phyloP scores from a whole-genome alignment of 35 echinoderm and acorn worm genomes.

The Lytechinus variegatus region DNA sequence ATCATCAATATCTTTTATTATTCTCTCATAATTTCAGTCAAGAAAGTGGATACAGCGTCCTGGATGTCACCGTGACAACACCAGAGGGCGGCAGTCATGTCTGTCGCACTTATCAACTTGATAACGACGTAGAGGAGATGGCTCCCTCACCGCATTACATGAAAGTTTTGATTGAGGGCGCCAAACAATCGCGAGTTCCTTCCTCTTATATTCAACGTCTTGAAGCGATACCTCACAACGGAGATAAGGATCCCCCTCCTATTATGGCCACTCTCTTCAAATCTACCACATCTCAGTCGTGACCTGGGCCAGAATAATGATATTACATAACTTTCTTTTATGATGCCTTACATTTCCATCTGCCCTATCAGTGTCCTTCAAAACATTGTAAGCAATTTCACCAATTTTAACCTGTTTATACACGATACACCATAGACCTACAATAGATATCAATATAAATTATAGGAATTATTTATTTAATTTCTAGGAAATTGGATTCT shows the following conservation, averaged over 20 bases:
- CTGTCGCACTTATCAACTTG: conserved; percentile 39
- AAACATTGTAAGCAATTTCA: too few species aligned
- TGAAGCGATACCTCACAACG: conserved; percentile 31
- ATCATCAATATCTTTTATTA: not conserved
- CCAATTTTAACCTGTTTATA: too few species aligned
- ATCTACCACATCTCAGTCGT: not conserved
- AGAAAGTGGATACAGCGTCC: not conserved
- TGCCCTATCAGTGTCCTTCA: too few species aligned
- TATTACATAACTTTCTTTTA: too few species aligned
- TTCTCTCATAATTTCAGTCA: not conserved
- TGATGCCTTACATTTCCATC: too few species aligned
- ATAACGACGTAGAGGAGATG: too few species aligned
- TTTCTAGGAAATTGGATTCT: too few species aligned
- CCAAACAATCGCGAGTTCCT: not conserved
- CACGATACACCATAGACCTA: too few species aligned
- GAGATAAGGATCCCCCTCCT: not conserved
- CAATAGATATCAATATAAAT: too few species aligned
- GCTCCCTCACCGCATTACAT: conserved; percentile 39
- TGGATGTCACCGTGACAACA: conserved; percentile 22
- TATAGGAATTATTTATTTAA: too few species aligned
- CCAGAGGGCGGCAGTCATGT: not conserved
- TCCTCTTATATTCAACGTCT: not conserved
- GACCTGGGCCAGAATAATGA: not conserved
- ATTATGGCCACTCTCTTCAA: not conserved
- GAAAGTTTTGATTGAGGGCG: conserved; percentile 43